Percentiles rank a stretch among this genome's conserved stretches.
These are phyloP conservation scores for Dendrolimus punctatus DNA, from an alignment of 1,140 invertebrate species.

Conservation along the genomic window DNA sequence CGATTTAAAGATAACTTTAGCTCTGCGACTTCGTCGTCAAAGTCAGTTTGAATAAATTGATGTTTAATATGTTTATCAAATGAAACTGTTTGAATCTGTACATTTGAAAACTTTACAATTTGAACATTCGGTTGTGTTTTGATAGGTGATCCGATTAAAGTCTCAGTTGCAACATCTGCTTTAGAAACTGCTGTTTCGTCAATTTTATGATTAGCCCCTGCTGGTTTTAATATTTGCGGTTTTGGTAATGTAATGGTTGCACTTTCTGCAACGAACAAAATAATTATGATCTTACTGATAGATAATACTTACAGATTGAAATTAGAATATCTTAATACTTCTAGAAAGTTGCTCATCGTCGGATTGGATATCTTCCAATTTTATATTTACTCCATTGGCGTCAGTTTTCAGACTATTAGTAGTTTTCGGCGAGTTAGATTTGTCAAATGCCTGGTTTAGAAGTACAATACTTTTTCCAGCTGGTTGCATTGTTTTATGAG, in stretches of 20 bases:
- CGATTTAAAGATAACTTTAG: slow-evolving; percentile 25
- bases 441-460: slow-evolving; percentile 42
- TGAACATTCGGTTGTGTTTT: slow-evolving; percentile 7
- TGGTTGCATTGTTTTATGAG: slow-evolving; percentile 39
- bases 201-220: slow-evolving; percentile 5
- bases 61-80: slow-evolving; percentile 11
- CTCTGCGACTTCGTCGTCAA: slow-evolving; percentile 20
- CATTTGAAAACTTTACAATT: slow-evolving; percentile 12
- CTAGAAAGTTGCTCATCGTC: slow-evolving; percentile 36
- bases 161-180: no score
- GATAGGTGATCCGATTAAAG: slow-evolving; percentile 13
- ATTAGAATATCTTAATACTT: slow-evolving; percentile 18
- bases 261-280: slow-evolving; percentile 33
- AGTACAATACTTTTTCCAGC: slow-evolving; percentile 43
- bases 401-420: slow-evolving; percentile 2
- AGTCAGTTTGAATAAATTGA: slow-evolving; percentile 38
- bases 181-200: slow-evolving; percentile 2
- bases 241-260: slow-evolving; percentile 39
- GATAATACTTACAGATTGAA: neutral
- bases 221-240: slow-evolving; percentile 25
- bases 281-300: slow-evolving; percentile 1
- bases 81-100: slow-evolving; percentile 30
- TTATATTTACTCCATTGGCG: slow-evolving; percentile 4
- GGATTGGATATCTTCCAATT: slow-evolving; percentile 37
- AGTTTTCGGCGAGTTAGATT: slow-evolving; percentile 9